Conservation (phyloP, 2,797 vertebrate genomes). For the Catostomus latipinnis region DNA sequence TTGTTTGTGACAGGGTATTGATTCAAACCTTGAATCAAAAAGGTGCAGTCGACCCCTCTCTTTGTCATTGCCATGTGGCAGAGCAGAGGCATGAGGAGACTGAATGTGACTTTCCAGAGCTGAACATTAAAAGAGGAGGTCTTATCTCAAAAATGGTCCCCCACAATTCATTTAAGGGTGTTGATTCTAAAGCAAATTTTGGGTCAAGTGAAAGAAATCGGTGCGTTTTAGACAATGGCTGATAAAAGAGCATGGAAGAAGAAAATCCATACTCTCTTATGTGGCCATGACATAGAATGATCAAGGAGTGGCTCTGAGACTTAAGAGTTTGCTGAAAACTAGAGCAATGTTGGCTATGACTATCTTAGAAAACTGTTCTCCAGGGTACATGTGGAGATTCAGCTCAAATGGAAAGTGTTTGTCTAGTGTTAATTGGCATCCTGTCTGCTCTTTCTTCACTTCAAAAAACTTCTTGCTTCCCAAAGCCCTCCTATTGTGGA, state of each 20-base stretch:
- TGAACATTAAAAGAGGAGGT: slow-evolving; percentile 32
- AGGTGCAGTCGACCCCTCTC: slow-evolving; percentile 18
- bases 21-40: slow-evolving; percentile 47
- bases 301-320: not conserved
- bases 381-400: slow-evolving; percentile 33
- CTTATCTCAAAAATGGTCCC: slow-evolving; percentile 15
- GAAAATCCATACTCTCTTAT: not conserved
- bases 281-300: slow-evolving; percentile 13
- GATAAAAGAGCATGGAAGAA: not conserved
- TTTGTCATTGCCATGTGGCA: slow-evolving; percentile 19
- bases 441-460: slow-evolving; percentile 37
- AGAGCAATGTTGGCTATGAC: slow-evolving; percentile 20
- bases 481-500: slow-evolving; percentile 11
- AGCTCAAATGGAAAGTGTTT: not conserved
- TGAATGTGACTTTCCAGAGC: slow-evolving; percentile 17
- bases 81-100: slow-evolving; percentile 13
- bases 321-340: slow-evolving; percentile 14
- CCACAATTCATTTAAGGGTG: slow-evolving; percentile 16
- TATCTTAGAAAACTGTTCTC: slow-evolving; percentile 32
- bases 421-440: slow-evolving; percentile 36
- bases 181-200: not conserved
- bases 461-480: slow-evolving; percentile 19
- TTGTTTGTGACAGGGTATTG: slow-evolving; percentile 50
- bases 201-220: slow-evolving; percentile 34
- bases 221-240: slow-evolving; percentile 4